Evolutionary conservation across 1,140 invertebrate species (phyloP), one percentile per base, ranked within the genome.

Genomic region (Cataglyphis hispanica): DNA sequence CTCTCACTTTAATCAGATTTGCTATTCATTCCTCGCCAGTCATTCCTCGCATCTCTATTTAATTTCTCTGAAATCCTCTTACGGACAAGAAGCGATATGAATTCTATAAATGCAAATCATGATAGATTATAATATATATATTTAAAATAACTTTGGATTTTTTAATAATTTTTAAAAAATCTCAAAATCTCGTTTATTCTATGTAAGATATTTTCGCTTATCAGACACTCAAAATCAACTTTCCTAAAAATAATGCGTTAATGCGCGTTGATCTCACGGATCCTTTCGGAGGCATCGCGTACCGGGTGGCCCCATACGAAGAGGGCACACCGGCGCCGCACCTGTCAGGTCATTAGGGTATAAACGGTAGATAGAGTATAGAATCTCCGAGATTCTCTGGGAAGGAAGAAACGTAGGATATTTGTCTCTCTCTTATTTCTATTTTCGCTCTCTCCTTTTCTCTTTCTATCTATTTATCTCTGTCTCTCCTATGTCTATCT

Each of bases 341-440:
- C 94, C 94, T 95, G 94, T 92, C 91, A 91, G 93, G 94, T 95
- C 93, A 94, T 95, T 95, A 94, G 93, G 84, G 91, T 94, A 93
- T 93, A 94, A 94, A 94, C 93, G 92, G 72, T 86, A 90, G 88
- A 88, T 90, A 90, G 86, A 89, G 67, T 78, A 69, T 66, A 84
- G 86, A 53, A 64, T 78, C 61, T 61, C 76, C 53, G 56, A 46
- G 84, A 72, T 40, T 74, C 84, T 86, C 53, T 70, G 46, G 60
- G 64, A 83, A 69, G 56, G 56, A 63, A 77, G 84, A 77, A 84
- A 89, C 87, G 86, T 56, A 53, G 19, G 53, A 58, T 80, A 63
- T 85, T 46, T 85, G 46, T 85, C 34, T 37, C 70, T 67, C 61
- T 67, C 37, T 77, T 61, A 34, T 64, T 56, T 25, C 63, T 56